A percentile compares a stretch with the other conserved stretches of the same genome.
Evolutionary conservation across 2,888 invertebrate species (phyloP).

Genomic region (Polietes domitor): DNA sequence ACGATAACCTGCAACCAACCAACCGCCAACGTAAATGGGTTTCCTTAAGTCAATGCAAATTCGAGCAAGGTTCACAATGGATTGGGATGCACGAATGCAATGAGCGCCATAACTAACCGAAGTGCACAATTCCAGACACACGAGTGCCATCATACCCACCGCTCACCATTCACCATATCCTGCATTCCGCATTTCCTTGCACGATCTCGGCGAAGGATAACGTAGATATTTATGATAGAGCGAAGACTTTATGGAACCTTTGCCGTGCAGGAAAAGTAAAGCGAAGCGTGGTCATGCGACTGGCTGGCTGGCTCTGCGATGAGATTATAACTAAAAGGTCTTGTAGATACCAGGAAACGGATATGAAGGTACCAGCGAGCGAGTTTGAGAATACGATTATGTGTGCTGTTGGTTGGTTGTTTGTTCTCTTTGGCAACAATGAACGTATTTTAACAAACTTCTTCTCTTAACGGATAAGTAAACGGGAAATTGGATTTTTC

Average conservation of each 20-base stretch:
- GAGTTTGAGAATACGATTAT: conserved; percentile 10
- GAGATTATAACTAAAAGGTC: conserved; percentile 7
- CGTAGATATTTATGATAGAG: conserved; percentile 12
- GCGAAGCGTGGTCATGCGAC: neutral
- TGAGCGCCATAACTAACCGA: neutral
- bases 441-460: conserved; percentile 26
- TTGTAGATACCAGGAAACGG: neutral
- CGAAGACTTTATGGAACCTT: neutral
- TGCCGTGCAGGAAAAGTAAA: neutral
- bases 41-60: conserved; percentile 17
- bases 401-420: neutral
- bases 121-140: neutral
- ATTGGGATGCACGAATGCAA: neutral
- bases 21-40: neutral
- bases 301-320: neutral
- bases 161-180: neutral
- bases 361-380: conserved; percentile 11
- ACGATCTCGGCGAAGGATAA: neutral
- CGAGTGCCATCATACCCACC: neutral
- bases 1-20: neutral
- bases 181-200: neutral
- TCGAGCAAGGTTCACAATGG: neutral
- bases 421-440: conserved; percentile 24
- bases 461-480: conserved; percentile 39
- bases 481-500: conserved; percentile 61